A percentile compares a stretch with the other conserved stretches of the same genome.
Conservation (phyloP, 2,888 invertebrate species). For the Bruchidius siliquastri region DNA sequence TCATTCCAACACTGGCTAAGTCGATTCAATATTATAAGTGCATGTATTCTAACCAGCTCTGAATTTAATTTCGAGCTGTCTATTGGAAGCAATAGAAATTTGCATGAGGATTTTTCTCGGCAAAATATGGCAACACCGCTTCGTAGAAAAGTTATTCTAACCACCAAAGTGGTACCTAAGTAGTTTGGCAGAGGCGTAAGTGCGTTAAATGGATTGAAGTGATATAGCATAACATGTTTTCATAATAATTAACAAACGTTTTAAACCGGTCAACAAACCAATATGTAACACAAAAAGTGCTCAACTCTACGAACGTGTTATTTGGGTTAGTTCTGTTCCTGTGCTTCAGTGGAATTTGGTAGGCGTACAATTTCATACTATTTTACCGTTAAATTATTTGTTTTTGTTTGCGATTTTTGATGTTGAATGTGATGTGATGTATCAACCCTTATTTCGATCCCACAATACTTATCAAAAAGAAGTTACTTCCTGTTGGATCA, state of each 20-base stretch:
- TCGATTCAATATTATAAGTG: too few relatives aligned
- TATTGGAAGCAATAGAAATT: too few relatives aligned
- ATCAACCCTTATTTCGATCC: too few relatives aligned
- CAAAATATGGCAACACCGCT: neutral
- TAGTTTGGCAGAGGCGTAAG: neutral
- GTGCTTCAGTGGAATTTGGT: conserved; percentile 41
- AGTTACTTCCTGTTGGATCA: too few relatives aligned
- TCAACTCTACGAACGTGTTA: neutral
- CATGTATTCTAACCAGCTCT: too few relatives aligned
- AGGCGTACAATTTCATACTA: conserved; percentile 28
- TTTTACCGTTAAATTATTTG: neutral
- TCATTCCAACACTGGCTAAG: too few relatives aligned
- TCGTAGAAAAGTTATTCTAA: conserved; percentile 1
- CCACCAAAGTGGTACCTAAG: neutral
- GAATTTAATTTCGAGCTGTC: too few relatives aligned
- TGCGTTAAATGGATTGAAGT: neutral
- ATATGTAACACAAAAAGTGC: neutral
- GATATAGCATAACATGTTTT: neutral
- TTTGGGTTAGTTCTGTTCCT: conserved; percentile 6
- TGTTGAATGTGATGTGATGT: too few relatives aligned
- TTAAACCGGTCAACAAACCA: neutral
- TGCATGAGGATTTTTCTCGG: too few relatives aligned
- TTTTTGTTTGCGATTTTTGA: neutral
- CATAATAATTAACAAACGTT: neutral
- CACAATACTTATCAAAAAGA: too few relatives aligned